These are phyloP conservation scores for Sarcophilus harrisii DNA, from an alignment of 2,797 vertebrate species.

Conservation along the genomic window DNA sequence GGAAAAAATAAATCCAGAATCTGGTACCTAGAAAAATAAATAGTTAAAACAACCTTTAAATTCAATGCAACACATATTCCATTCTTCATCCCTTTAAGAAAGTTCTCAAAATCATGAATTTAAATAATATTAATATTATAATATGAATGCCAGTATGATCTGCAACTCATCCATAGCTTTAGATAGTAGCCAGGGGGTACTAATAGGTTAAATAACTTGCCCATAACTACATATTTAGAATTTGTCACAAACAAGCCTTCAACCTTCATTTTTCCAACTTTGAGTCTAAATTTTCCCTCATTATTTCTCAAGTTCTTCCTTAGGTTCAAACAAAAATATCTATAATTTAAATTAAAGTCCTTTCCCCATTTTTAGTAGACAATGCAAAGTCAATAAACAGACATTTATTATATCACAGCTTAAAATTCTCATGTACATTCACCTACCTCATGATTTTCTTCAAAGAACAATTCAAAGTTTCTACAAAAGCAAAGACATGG, in stretches of 20 bases:
- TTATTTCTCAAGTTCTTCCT: not conserved
- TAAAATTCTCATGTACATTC: not conserved
- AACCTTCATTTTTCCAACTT: not conserved
- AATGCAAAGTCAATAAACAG: not conserved
- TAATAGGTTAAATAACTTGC: too few relatives aligned
- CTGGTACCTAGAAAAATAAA: too few relatives aligned
- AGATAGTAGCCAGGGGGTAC: too few relatives aligned
- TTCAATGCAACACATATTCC: too few relatives aligned
- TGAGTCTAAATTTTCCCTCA: not conserved
- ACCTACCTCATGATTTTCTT: not conserved
- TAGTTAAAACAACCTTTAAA: too few relatives aligned
- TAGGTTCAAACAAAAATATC: not conserved
- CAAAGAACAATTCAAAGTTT: slow-evolving; percentile 7
- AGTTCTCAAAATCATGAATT: too few relatives aligned
- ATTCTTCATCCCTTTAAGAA: too few relatives aligned
- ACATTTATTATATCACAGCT: not conserved
- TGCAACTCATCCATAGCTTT: not conserved
- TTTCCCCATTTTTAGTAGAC: not conserved
- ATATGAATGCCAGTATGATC: not conserved
- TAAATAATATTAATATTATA: not conserved
- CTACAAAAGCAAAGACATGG: slow-evolving; percentile 9
- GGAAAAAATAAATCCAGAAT: too few relatives aligned
- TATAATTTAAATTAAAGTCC: not conserved
- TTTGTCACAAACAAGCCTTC: not conserved
- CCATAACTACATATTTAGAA: too few relatives aligned